Base-by-base conservation (phyloP, 2,113 vertebrate species). In the Nymphicus hollandicus region DNA sequence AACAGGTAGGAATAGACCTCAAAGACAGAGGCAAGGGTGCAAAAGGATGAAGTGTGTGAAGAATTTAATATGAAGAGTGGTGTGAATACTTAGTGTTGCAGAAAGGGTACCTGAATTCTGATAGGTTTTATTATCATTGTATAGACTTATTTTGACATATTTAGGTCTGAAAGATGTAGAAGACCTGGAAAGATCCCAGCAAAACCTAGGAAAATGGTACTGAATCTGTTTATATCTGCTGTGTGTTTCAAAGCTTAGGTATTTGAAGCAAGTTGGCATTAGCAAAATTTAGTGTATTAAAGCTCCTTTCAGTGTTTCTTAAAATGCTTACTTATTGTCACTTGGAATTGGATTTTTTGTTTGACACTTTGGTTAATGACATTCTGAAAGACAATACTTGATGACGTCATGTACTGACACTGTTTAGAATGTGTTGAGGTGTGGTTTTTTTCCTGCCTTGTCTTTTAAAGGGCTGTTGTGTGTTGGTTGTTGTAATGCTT, bases 371-470 rank as follows among this genome's bases (percentile, higher is more conserved):
- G 13, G 10, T 71, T 81, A 79, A 64, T 81, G 46, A 41, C 6
- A 6, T 81, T 70, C n/a, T 61, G n/a, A 29, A 81, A 64, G 43
- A 72, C n/a, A 19, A 33, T 61, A 39, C 13, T 77, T 69, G 76
- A 35, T 70, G n/a, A 58, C 72, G 39, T 47, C 6, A 3, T 33
- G 13, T 24, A 29, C 10, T 35, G 28, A 11, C 15, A n/a, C 20
- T 1, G 0, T 49, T 89, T 71, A 43, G 41, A 78, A 14, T 1
- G 1, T 71, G 29, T 60, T 12, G 22, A 73, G 65, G 17, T 18
- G 7, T 17, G 1, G 1, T 19, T 65, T 55, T 43, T 10, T 0
- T 1, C 35, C 12, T 1, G 5, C 4, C 12, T 24, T 5, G 7
- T 39, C 9, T 66, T 93, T 55, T 29, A 35, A 76, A 92, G 46